A percentile compares a stretch with the other conserved stretches of the same genome.
Evolutionary conservation across 2,113 vertebrate species (phyloP).

Genomic region (Oncorhynchus kisutch): DNA sequence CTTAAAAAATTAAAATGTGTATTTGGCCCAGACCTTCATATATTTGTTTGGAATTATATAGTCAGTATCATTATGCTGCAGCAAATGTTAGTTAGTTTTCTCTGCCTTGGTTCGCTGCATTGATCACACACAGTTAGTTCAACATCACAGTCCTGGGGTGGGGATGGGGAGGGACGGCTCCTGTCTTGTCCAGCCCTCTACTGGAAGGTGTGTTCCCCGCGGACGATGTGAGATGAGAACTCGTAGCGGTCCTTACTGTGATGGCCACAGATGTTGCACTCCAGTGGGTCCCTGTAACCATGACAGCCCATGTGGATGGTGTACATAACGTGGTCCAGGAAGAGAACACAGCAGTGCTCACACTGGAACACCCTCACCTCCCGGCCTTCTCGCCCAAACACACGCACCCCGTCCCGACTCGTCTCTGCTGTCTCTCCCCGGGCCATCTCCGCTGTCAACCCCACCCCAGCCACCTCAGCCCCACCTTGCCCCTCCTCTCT

Average conservation of each 20-base stretch:
- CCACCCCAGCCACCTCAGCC: constrained; percentile 56
- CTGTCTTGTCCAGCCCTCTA: constrained; percentile 64
- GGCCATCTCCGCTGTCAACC: constrained; percentile 27
- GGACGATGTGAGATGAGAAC: constrained; percentile 98
- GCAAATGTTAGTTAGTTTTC: constrained; percentile 40
- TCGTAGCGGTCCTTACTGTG: constrained; percentile 98
- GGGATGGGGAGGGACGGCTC: constrained; percentile 25
- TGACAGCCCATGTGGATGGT: constrained; percentile 99
- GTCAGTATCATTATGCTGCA: constrained; percentile 57
- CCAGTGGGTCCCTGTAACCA: constrained; percentile 96
- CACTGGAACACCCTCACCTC: constrained; percentile 95
- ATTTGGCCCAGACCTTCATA: constrained; percentile 76
- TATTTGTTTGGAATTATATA: constrained; percentile 61
- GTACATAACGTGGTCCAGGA: constrained; percentile 99
- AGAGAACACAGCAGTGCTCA: constrained; percentile 95
- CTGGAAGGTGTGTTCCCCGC: constrained; percentile 96
- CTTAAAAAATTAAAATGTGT: constrained; percentile 58
- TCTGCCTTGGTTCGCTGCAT: neutral
- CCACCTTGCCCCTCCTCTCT: constrained; percentile 78
- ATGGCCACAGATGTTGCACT: constrained; percentile 99
- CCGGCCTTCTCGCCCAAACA: constrained; percentile 91
- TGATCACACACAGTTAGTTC: neutral
- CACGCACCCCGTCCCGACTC: constrained; percentile 85
- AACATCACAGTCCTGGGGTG: neutral
- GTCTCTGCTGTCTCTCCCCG: neutral